Evolutionary conservation across 2,113 vertebrate species (phyloP), one percentile per base, ranked within the genome.

Genomic region (Mesoclemmys tuberculata): DNA sequence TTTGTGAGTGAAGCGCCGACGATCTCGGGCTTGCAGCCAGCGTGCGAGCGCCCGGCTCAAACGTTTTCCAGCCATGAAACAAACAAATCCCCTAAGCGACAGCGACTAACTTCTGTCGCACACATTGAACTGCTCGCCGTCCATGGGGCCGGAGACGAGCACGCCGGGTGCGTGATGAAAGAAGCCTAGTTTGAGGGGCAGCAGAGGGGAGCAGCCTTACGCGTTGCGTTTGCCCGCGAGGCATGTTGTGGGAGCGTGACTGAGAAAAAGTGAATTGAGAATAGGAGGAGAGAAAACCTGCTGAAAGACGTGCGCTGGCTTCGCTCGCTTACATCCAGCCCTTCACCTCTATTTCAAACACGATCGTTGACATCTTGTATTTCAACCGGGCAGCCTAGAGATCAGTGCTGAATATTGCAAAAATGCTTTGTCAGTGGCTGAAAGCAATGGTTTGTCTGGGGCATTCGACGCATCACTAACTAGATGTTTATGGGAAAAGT

Each of bases 101-200:
- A 85, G 94, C 51, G 85, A 92, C 90, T 96, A 83, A 95, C 93
- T 95, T 95, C 3, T 46, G 87, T 78, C 93, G 88, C 92, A 85
- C 92, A 84, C 49, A 93, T 87, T 44, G 71, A 94, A 86, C 91
- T 46, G 35, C 85, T 87, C 52, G 48, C 89, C 91, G 26, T 88
- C 44, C 87, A 95, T 29, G 96, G 54, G 22, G 88, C 92, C 74
- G 84, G 81, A 49, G 91, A 87, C 3, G 8, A 46, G 44, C 5
- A 18, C 41, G 64, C 64, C 52, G 31, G 56, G 78, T 9, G 93
- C 87, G 56, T 61, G 68, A 87, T 77, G 74, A 79, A 87, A 95
- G 91, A 88, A 91, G 78, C 84, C 89, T 71, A 3, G 22, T 31
- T 27, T 68, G 93, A 92, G 75, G 93, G 89, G 94, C 84, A 87